These are phyloP conservation scores for Sitophilus oryzae DNA, from an alignment of 1,140 invertebrate species.

Conservation along the genomic window DNA sequence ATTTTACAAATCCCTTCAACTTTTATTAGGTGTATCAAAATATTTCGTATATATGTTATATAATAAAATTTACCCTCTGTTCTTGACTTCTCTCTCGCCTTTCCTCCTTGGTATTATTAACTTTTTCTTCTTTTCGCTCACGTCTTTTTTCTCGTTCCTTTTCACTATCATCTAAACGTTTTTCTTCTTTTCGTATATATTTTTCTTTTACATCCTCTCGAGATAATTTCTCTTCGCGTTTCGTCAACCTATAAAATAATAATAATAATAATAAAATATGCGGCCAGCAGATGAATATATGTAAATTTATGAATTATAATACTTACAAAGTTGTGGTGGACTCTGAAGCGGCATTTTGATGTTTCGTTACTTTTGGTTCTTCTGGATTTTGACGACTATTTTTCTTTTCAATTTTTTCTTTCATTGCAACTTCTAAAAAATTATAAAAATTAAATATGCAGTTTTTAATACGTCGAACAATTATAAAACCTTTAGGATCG, in stretches of 20 bases:
- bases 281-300: too few relatives aligned
- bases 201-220: constrained; percentile 47
- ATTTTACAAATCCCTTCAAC: too few relatives aligned
- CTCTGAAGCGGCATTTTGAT: too few relatives aligned
- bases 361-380: constrained; percentile 7
- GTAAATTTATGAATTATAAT: too few relatives aligned
- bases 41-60: too few relatives aligned
- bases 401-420: constrained; percentile 21
- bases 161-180: constrained; percentile 45
- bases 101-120: constrained; percentile 14
- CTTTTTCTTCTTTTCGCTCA: constrained; percentile 28
- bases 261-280: too few relatives aligned
- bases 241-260: too few relatives aligned
- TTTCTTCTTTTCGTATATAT: constrained; percentile 47
- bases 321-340: too few relatives aligned
- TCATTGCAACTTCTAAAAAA: constrained; percentile 18
- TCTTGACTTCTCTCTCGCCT: neutral
- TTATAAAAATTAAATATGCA: too few relatives aligned
- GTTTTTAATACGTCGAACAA: too few relatives aligned
- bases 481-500: neutral
- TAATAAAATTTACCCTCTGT: constrained; percentile 6
- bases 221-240: constrained; percentile 23
- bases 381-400: constrained; percentile 1
- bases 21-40: too few relatives aligned
- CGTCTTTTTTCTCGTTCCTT: constrained; percentile 37